Conservation (phyloP, 2,888 invertebrate genomes). For the Amiota communis region DNA sequence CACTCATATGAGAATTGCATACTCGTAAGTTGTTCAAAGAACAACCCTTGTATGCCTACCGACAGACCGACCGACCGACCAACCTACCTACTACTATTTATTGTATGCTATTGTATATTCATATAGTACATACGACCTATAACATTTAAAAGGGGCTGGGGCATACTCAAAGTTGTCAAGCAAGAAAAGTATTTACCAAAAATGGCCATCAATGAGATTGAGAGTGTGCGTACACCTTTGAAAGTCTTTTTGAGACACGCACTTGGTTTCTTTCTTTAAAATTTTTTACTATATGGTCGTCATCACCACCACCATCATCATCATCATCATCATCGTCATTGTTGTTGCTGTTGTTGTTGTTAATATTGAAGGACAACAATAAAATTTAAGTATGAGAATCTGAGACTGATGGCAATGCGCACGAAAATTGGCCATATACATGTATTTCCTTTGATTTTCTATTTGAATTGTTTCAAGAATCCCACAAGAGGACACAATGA, state of each 20-base stretch:
- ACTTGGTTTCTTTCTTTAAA: background rate
- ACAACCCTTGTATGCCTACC: slow-evolving; percentile 6
- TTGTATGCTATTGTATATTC: too few species aligned
- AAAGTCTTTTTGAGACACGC: slow-evolving; percentile 14
- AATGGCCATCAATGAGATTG: background rate
- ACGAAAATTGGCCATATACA: slow-evolving; percentile 61
- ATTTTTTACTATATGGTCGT: background rate
- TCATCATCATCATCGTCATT: too few species aligned
- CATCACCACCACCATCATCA: background rate
- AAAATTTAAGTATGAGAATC: too few species aligned
- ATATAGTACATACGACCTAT: too few species aligned
- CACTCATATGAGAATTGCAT: background rate
- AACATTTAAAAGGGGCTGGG: too few species aligned
- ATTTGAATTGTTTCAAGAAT: slow-evolving; percentile 70
- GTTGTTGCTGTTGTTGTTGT: too few species aligned
- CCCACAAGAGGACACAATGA: slow-evolving; percentile 61
- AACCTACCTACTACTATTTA: too few species aligned
- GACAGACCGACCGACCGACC: too few species aligned
- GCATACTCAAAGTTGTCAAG: slow-evolving; percentile 7
- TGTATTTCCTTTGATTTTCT: slow-evolving; percentile 69
- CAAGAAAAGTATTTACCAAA: slow-evolving; percentile 14
- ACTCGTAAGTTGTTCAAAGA: too few species aligned
- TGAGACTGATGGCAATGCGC: background rate
- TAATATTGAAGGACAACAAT: too few species aligned
- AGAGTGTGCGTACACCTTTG: background rate